A percentile compares a stretch with the other conserved stretches of the same genome.
phyloP scores from a whole-genome alignment of 2,113 vertebrate genomes.

The Pachypanchax playfairii region DNA sequence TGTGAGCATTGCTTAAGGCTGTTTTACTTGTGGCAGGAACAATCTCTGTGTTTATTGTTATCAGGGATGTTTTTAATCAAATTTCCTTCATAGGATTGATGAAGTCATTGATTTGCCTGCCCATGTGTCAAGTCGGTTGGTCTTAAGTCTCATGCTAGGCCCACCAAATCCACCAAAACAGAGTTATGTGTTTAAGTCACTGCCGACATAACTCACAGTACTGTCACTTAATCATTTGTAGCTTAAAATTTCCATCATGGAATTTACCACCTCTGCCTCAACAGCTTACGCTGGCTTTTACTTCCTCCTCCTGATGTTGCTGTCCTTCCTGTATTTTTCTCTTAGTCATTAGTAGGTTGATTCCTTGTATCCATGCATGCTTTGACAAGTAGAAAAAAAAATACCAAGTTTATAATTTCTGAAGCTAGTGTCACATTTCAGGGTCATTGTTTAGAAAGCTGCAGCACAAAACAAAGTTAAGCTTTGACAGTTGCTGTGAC shows the following conservation, averaged over 20 bases:
- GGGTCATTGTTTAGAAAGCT: constrained; percentile 1
- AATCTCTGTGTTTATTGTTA: constrained; percentile 33
- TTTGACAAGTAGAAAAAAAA: constrained; percentile 9
- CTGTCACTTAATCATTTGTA: constrained; percentile 34
- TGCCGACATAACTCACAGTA: constrained; percentile 31
- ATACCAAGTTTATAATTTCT: constrained; percentile 1
- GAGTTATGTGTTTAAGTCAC: constrained; percentile 26
- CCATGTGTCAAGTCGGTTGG: too few species aligned
- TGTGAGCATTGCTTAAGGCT: constrained; percentile 20
- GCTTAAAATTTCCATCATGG: constrained; percentile 16
- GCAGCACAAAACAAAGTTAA: constrained; percentile 16
- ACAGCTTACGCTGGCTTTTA: constrained; percentile 22
- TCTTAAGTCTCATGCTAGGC: neutral
- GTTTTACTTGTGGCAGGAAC: constrained; percentile 45
- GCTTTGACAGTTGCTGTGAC: constrained; percentile 37
- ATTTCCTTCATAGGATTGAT: neutral
- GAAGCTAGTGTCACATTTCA: neutral
- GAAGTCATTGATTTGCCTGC: neutral
- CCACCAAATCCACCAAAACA: constrained; percentile 44
- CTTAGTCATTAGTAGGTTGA: constrained; percentile 6
- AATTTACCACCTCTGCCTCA: constrained; percentile 13
- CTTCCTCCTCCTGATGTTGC: constrained; percentile 7
- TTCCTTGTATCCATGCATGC: constrained; percentile 21
- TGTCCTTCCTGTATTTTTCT: constrained; percentile 6
- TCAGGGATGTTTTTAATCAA: constrained; percentile 10